These are phyloP conservation scores for Pangasius larnaudii DNA, from an alignment of 2,797 vertebrate genomes.

Conservation along the genomic window DNA sequence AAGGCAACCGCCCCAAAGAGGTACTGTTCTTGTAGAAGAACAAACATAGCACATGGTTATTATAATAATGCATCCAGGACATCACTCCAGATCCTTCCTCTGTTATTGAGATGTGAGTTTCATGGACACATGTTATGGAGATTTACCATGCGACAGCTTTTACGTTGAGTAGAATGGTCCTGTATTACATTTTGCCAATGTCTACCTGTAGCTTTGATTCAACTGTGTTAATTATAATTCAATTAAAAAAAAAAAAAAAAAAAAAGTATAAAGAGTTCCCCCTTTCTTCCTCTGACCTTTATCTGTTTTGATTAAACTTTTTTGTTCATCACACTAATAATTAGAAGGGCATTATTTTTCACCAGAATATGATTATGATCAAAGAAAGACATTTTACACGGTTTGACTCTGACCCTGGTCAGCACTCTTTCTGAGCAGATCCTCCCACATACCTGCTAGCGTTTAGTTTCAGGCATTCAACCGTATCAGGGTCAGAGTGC, in stretches of 20 bases:
- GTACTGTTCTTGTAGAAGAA: slow-evolving; percentile 63
- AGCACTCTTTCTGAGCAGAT: slow-evolving; percentile 26
- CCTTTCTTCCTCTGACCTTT: slow-evolving; percentile 45
- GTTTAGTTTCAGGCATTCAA: slow-evolving; percentile 38
- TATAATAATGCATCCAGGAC: slow-evolving; percentile 1
- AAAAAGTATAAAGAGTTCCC: slow-evolving; percentile 15
- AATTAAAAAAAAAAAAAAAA: background rate
- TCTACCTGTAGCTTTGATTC: slow-evolving; percentile 12
- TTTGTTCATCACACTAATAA: slow-evolving; percentile 44
- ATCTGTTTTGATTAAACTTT: slow-evolving; percentile 46
- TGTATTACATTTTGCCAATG: slow-evolving; percentile 10
- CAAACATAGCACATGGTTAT: background rate
- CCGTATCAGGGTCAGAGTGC: slow-evolving; percentile 46
- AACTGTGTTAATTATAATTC: slow-evolving; percentile 15
- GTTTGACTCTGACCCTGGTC: slow-evolving; percentile 47
- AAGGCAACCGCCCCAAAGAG: slow-evolving; percentile 77
- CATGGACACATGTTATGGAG: slow-evolving; percentile 20
- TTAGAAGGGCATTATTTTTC: slow-evolving; percentile 33
- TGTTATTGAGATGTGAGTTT: slow-evolving; percentile 16
- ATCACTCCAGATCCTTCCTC: background rate
- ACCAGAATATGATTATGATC: slow-evolving; percentile 48
- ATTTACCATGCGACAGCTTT: background rate
- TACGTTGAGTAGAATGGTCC: background rate
- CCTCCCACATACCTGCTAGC: slow-evolving; percentile 51
- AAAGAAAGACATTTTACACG: slow-evolving; percentile 46